Base-by-base conservation (phyloP, 2,113 vertebrate species). In the Lagenorhynchus albirostris region DNA sequence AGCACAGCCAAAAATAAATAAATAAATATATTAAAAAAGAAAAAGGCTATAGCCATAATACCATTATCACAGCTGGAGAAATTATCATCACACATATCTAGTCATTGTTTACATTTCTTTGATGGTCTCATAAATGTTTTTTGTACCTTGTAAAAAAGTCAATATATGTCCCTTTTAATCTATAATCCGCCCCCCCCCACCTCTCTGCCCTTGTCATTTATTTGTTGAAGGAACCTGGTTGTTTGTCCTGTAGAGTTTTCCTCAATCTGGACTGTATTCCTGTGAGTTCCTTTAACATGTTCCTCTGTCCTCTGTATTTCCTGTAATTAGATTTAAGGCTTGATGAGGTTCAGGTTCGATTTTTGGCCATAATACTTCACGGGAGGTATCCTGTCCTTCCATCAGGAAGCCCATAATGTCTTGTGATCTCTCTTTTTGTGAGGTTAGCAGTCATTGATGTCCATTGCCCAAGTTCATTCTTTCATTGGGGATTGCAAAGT, bases 291-390 rank as follows among this genome's bases (percentile, higher is more conserved):
- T 55, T 71, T 33, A 44, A 79, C 26, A 8, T 26, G 38, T 5
- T 63, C 84, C 70, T 84, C 83, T 90, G 95, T 84, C 91, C 84
- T 90, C 85, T 31, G 13, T 70, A 38, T 53, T 80, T 83, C 86
- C 47, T 73, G n/a, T 85, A 50, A 82, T 82, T 73, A 86, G 86
- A 83, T 91, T 76, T 81, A n/a, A 79, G 53, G 11, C 81, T 38
- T 6, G 50, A 77, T 97, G 71, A 73, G 62, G 85, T 84, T 81
- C 62, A 33, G 55, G 60, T 73, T 96, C 3, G 6, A 50, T 67
- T 53, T 89, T 80, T 63, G 95, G 87, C 86, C 70, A n/a, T 7
- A 26, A 9, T 70, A 1, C 82, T 67, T 85, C 38, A 8, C 6
- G 11, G 89, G 47, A 38, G 44, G n/a, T 29, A 33, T 2, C 0